Percentiles rank a stretch among this genome's conserved stretches.
phyloP scores from a whole-genome alignment of 37 sponge, comb jelly and placozoan genomes.

The Eunapius fragilis region DNA sequence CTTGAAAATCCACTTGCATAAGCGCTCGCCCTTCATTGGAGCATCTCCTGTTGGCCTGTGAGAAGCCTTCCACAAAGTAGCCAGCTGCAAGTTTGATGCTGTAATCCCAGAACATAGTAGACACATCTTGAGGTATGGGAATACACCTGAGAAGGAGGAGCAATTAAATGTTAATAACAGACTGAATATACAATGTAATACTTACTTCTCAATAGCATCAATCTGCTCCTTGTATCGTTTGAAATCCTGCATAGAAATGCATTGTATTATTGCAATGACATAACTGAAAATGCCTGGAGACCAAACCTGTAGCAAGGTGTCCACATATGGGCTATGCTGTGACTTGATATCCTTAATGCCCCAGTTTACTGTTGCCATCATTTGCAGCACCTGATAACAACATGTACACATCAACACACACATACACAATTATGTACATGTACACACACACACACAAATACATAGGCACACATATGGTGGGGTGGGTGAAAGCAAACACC shows the following conservation, averaged over 20 bases:
- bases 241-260: conserved; percentile 15
- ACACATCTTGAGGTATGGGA: conserved; percentile 53
- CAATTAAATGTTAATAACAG: not conserved
- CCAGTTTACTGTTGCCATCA: conserved; percentile 88
- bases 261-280: not conserved
- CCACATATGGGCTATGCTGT: conserved; percentile 90
- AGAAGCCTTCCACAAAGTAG: conserved; percentile 88
- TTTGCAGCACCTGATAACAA: conserved; percentile 50
- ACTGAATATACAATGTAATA: not conserved
- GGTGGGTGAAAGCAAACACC: no score
- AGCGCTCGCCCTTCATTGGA: conserved; percentile 96
- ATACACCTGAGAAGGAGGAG: conserved; percentile 28
- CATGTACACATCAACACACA: not conserved
- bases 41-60: conserved; percentile 75
- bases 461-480: not conserved
- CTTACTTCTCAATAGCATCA: conserved; percentile 33
- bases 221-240: not conserved
- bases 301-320: conserved; percentile 66
- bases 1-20: conserved; percentile 97
- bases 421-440: not conserved
- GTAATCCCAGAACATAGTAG: conserved; percentile 69
- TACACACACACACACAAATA: not conserved
- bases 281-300: not conserved
- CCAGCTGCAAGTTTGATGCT: conserved; percentile 45
- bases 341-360: conserved; percentile 91